Base-by-base conservation (phyloP, 2,888 invertebrate genomes). In the Unio pictorum region DNA sequence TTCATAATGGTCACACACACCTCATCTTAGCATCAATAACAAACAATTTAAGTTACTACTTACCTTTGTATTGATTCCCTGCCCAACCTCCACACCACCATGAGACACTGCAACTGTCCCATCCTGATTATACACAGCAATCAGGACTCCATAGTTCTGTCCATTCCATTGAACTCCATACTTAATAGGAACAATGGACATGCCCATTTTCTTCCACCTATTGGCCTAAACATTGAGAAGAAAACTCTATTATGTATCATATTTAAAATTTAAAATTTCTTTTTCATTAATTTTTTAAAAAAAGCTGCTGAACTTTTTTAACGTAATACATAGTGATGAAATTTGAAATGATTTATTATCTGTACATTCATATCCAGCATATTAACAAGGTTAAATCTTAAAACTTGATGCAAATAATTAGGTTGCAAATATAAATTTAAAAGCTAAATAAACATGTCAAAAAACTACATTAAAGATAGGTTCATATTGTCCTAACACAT, bases 31-130 rank as follows among this genome's bases (percentile, higher is more conserved):
- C 55, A n/a, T 60, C 28, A 18, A 23, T 17, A 60, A 60, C 18
- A n/a, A 60, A 60, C 28, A 20, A 45, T 15, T 1, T 45, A 45
- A 45, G 45, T 45, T 45, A 45, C 45, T 11, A 28, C 55, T 30
- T 68, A 92, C 92, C 91, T 95, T 95, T 0, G 95, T 95, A 78
- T 95, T 94, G 61, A 95, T 92, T 17, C 95, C 96, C 91, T 96
- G 96, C 0, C 96, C 96, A 81, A 88, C 87, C 81, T 91, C 91
- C 56, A 91, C 86, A 4, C 91, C 91, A 45, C 90, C 91, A 73
- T 95, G 95, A 3, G 92, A 90, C 8, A 96, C 90, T 0, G 93
- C 92, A 1, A 96, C 94, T 1, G 89, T 87, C 11, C 91, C 91
- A 75, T 91, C 91, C 3, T 80, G 75, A 55, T 86, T 84, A 79